Evolutionary conservation across 2,113 vertebrate genomes (phyloP).

Genomic region (Piprites chloris): DNA sequence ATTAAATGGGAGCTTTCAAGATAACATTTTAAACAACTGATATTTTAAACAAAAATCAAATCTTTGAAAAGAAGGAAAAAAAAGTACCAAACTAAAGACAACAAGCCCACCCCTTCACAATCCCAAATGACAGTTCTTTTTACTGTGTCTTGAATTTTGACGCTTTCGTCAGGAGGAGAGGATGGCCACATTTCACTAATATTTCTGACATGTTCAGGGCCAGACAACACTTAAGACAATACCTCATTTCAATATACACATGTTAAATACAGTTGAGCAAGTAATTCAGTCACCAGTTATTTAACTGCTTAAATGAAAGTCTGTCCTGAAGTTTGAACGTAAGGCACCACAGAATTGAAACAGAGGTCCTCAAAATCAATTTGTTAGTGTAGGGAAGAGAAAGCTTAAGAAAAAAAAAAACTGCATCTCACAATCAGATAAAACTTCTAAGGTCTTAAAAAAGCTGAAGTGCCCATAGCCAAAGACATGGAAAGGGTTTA

Average conservation of each 20-base stretch:
- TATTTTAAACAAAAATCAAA: not conserved
- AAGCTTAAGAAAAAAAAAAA: not conserved
- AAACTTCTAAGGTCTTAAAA: not conserved
- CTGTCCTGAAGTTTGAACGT: not conserved
- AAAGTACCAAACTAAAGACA: not conserved
- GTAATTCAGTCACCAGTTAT: not conserved
- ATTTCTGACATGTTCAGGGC: not conserved
- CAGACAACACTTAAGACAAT: not conserved
- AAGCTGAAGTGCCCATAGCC: not conserved
- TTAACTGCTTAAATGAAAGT: not conserved
- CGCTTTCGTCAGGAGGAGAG: not conserved
- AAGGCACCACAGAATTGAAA: not conserved
- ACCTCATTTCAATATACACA: not conserved
- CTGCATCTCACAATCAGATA: not conserved
- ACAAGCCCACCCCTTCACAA: rapidly evolving
- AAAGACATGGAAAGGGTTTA: not conserved
- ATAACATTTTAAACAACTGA: not conserved
- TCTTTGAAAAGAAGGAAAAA: not conserved
- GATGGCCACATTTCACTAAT: not conserved
- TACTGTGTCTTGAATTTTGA: not conserved
- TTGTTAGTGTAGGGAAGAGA: not conserved
- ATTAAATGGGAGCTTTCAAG: not conserved
- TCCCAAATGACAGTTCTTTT: not conserved
- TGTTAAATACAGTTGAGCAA: not conserved
- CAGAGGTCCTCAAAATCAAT: not conserved